Evolutionary conservation across 2,888 invertebrate species (phyloP).

Genomic region (Protonemura montana): DNA sequence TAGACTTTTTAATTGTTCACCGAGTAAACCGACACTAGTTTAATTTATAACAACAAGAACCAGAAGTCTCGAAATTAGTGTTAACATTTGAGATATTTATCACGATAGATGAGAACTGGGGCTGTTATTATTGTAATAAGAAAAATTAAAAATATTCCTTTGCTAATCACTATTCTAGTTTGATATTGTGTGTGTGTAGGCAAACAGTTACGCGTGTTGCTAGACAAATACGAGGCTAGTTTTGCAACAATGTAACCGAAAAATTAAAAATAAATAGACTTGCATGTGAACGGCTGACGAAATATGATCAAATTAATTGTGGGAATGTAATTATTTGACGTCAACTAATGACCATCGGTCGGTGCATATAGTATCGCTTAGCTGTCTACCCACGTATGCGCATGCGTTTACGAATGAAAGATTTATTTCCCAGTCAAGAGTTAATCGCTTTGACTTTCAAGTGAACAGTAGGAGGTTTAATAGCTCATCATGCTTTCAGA

Average conservation of each 20-base stretch:
- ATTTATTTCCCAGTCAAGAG: background rate
- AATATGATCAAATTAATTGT: constrained; percentile 19
- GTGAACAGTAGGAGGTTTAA: constrained; percentile 3
- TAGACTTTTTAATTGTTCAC: constrained; percentile 22
- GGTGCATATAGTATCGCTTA: background rate
- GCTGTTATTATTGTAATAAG: background rate
- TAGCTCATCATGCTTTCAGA: constrained; percentile 7
- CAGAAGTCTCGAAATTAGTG: constrained; percentile 19
- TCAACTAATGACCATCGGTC: background rate
- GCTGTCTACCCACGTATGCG: background rate
- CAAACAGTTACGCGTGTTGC: constrained; percentile 29
- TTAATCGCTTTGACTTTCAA: background rate
- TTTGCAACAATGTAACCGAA: background rate
- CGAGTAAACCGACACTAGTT: background rate
- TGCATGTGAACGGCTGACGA: background rate
- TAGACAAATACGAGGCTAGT: background rate
- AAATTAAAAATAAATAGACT: background rate
- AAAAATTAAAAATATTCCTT: background rate
- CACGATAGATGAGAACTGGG: constrained; percentile 33
- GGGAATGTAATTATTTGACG: constrained; percentile 3
- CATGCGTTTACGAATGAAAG: background rate
- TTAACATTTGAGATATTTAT: constrained; percentile 14
- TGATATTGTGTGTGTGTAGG: background rate
- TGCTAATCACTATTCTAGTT: background rate
- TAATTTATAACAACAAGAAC: constrained; percentile 7